These are phyloP conservation scores for Lycophotia porphyrea DNA, from an alignment of 2,888 invertebrate genomes.

Conservation along the genomic window DNA sequence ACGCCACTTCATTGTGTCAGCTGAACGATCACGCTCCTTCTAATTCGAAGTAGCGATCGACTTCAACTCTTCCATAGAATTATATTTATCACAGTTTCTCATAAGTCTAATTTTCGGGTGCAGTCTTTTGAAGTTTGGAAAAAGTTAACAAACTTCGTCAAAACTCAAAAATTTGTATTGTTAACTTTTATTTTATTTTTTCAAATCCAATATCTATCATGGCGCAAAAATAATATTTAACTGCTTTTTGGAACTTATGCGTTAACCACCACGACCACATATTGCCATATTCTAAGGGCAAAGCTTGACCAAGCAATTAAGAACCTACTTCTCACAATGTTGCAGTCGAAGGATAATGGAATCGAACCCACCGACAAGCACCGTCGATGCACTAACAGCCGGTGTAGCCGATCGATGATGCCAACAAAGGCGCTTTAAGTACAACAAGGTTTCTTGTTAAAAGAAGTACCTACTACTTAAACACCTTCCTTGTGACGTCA, in stretches of 20 bases:
- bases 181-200: neutral
- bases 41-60: slow-evolving; percentile 66
- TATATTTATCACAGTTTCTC: slow-evolving; percentile 50
- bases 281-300: neutral
- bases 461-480: slow-evolving; percentile 48
- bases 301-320: neutral
- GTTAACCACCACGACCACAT: neutral
- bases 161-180: neutral
- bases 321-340: neutral
- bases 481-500: slow-evolving; percentile 34
- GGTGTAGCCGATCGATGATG: slow-evolving; percentile 21
- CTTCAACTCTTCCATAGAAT: slow-evolving; percentile 50
- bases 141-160: neutral
- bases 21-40: slow-evolving; percentile 74
- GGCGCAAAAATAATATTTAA: neutral
- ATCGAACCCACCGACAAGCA: slow-evolving; percentile 50
- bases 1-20: slow-evolving; percentile 84
- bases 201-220: neutral
- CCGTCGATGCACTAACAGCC: slow-evolving; percentile 13
- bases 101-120: neutral
- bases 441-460: slow-evolving; percentile 34
- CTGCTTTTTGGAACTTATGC: neutral
- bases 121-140: neutral
- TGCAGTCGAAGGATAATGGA: slow-evolving; percentile 8
- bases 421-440: slow-evolving; percentile 32